These are phyloP conservation scores for Capitella teleta DNA, from an alignment of 1,140 invertebrate genomes.

Conservation along the genomic window DNA sequence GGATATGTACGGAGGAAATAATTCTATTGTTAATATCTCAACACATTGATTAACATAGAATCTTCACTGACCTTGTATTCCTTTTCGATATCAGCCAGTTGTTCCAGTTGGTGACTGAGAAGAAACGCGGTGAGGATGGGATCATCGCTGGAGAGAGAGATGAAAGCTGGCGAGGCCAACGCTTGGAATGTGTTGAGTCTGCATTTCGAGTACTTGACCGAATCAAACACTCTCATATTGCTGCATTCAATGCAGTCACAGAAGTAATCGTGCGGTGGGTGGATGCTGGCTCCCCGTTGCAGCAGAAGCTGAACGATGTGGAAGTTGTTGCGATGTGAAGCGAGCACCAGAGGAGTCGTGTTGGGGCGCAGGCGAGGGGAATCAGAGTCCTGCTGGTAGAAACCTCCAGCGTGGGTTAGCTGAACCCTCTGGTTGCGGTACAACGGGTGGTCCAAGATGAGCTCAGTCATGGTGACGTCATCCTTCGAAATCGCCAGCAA, in stretches of 20 bases:
- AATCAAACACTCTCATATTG: constrained; percentile 39
- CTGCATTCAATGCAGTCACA: constrained; percentile 42
- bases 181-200: constrained; percentile 85
- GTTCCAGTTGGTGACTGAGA: constrained; percentile 85
- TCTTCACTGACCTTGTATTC: constrained; percentile 56
- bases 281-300: constrained; percentile 35
- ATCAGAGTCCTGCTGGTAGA: constrained; percentile 36
- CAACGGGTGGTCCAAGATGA: constrained; percentile 7
- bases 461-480: constrained; percentile 4
- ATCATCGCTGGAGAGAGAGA: constrained; percentile 88
- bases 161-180: constrained; percentile 68
- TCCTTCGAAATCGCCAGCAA: constrained; percentile 5
- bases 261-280: constrained; percentile 42
- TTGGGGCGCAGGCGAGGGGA: constrained; percentile 43
- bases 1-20: too few species aligned
- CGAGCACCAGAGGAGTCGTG: constrained; percentile 44
- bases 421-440: constrained; percentile 1
- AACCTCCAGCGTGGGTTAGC: constrained; percentile 15
- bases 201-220: constrained; percentile 71
- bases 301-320: constrained; percentile 48
- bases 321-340: constrained; percentile 48
- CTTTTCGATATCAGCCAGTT: constrained; percentile 88
- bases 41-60: too few species aligned
- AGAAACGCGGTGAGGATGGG: constrained; percentile 95
- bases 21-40: too few species aligned